These are phyloP conservation scores for Nasalis larvatus DNA, from an alignment of 2,113 vertebrate genomes.

Conservation along the genomic window DNA sequence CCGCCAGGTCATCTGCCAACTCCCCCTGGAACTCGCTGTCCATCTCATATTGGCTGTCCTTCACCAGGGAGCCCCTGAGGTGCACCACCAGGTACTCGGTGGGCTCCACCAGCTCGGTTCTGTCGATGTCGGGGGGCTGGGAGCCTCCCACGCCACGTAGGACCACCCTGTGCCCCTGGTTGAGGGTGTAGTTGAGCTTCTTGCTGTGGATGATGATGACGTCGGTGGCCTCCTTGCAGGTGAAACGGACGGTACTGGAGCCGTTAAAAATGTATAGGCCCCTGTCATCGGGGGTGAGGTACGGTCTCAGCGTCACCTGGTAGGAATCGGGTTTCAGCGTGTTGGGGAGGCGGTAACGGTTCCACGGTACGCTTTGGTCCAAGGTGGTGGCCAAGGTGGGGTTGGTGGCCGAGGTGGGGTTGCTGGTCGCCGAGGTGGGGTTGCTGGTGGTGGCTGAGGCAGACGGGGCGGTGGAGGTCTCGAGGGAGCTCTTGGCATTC, in stretches of 20 bases:
- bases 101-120: constrained; percentile 80
- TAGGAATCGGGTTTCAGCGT: constrained; percentile 86
- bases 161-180: not conserved
- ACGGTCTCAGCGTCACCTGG: constrained; percentile 88
- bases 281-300: constrained; percentile 62
- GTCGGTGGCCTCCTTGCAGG: constrained; percentile 85
- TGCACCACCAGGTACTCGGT: constrained; percentile 92
- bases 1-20: constrained; percentile 91
- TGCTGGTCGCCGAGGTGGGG: accelerated
- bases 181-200: constrained; percentile 88
- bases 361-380: constrained; percentile 82
- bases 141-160: not conserved
- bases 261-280: constrained; percentile 90
- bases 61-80: constrained; percentile 68
- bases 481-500: constrained; percentile 33
- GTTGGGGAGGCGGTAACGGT: constrained; percentile 88
- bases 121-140: constrained; percentile 43
- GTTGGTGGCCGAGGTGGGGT: not conserved
- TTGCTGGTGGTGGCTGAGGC: accelerated
- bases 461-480: accelerated
- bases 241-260: constrained; percentile 85
- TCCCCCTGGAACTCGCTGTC: constrained; percentile 87
- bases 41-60: constrained; percentile 83
- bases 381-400: not conserved
- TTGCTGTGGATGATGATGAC: constrained; percentile 94